These are phyloP conservation scores for Leucophora obtusa DNA, from an alignment of 2,888 invertebrate species.

Conservation along the genomic window DNA sequence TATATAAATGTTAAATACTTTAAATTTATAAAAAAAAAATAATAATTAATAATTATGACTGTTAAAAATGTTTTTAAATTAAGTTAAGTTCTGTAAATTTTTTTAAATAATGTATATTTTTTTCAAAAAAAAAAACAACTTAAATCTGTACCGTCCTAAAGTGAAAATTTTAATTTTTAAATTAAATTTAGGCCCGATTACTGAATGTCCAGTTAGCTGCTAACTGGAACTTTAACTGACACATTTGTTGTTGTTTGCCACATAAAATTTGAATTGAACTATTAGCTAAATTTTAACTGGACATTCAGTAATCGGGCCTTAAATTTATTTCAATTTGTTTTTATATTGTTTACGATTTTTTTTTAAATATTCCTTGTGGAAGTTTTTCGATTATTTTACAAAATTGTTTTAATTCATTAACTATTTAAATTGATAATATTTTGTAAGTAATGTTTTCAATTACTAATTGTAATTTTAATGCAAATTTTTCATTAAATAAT, in stretches of 20 bases:
- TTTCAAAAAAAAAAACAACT: conserved; percentile 4
- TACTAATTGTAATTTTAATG: conserved; percentile 32
- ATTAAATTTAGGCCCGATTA: too few relatives aligned
- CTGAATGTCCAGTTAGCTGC: too few relatives aligned
- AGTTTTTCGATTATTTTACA: conserved; percentile 19
- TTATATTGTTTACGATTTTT: conserved; percentile 42
- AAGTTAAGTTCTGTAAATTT: conserved; percentile 38
- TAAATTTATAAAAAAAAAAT: conserved; percentile 20
- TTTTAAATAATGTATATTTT: conserved; percentile 6
- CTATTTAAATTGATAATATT: conserved; percentile 40
- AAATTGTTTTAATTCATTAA: conserved; percentile 33
- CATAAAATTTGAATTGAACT: too few relatives aligned
- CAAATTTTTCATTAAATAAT: conserved; percentile 36
- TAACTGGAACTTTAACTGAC: too few relatives aligned
- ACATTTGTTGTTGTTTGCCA: too few relatives aligned
- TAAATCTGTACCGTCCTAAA: conserved; percentile 53
- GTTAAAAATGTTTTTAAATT: conserved; percentile 40
- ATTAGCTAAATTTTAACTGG: too few relatives aligned
- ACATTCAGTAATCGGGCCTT: too few relatives aligned
- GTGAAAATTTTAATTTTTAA: conserved; percentile 12
- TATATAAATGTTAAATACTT: conserved; percentile 32
- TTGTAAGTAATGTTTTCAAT: conserved; percentile 43
- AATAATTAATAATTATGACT: conserved; percentile 42
- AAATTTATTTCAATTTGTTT: conserved; percentile 20
- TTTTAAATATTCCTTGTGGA: conserved; percentile 29